A percentile compares a stretch with the other conserved stretches of the same genome.
Conservation (phyloP, 2,888 invertebrate species). For the Microdon myrmicae region DNA sequence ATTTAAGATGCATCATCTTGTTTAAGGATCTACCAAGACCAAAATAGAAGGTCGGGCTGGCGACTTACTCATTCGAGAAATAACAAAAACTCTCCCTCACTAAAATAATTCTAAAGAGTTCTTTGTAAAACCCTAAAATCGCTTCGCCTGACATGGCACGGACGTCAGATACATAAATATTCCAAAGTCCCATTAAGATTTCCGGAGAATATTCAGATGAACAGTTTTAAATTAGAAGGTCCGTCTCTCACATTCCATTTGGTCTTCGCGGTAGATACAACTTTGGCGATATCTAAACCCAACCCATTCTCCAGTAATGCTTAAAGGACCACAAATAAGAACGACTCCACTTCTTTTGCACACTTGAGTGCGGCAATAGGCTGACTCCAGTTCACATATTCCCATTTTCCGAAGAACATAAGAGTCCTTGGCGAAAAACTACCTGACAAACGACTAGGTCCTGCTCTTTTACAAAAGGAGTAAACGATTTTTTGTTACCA, state of each 20-base stretch:
- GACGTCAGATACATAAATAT: constrained; percentile 12
- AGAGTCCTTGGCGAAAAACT: constrained; percentile 4
- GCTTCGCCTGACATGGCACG: constrained; percentile 11
- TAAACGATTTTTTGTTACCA: too few species aligned
- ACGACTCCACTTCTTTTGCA: constrained; percentile 20
- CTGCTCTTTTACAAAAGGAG: constrained; percentile 2
- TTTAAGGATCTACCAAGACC: too few species aligned
- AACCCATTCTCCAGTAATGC: too few species aligned
- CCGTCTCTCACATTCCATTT: neutral
- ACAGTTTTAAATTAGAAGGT: constrained; percentile 21
- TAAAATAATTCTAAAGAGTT: too few species aligned
- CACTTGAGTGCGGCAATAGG: constrained; percentile 3
- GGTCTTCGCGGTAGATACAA: neutral
- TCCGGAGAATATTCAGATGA: constrained; percentile 20
- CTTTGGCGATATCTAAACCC: too few species aligned
- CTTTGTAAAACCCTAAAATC: too few species aligned
- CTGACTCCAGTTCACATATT: constrained; percentile 31
- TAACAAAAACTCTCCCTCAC: too few species aligned
- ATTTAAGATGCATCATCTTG: too few species aligned
- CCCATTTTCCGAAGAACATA: constrained; percentile 17
- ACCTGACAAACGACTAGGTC: constrained; percentile 15
- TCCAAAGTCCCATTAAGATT: constrained; percentile 27
- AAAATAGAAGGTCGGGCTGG: too few species aligned
- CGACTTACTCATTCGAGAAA: too few species aligned
- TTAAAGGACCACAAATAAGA: constrained; percentile 26